Conservation (phyloP, 1,140 invertebrate species). For the Sminthurides bifidus region DNA sequence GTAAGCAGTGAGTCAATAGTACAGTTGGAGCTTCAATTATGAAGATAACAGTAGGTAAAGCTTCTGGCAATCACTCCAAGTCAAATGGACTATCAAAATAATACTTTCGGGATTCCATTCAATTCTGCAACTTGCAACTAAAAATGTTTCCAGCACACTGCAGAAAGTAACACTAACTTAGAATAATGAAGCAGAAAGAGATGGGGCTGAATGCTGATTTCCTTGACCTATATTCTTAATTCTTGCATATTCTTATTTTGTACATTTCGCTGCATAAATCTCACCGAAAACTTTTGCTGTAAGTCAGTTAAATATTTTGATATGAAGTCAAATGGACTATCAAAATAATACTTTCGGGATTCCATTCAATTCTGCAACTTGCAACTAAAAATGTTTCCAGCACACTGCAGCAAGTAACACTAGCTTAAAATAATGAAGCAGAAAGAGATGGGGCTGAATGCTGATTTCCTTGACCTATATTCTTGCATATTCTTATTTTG, state of each 20-base stretch:
- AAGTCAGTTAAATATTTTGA: not conserved
- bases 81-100: not conserved
- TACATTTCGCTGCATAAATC: not conserved
- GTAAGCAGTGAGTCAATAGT: too few relatives aligned
- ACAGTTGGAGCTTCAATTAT: not conserved
- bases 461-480: not conserved
- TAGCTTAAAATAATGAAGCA: too few relatives aligned
- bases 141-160: too few relatives aligned
- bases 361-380: constrained; percentile 1
- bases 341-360: not conserved
- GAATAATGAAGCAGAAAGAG: too few relatives aligned
- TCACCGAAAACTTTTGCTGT: not conserved
- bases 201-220: too few relatives aligned
- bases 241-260: not conserved
- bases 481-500: not conserved
- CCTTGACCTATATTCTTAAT: not conserved
- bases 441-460: too few relatives aligned
- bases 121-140: not conserved
- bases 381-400: too few relatives aligned
- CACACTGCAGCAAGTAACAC: too few relatives aligned
- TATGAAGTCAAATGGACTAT: not conserved
- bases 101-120: not conserved
- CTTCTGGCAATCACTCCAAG: not conserved
- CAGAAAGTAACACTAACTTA: too few relatives aligned
- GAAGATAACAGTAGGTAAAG: constrained; percentile 1